Conservation (phyloP, 2,888 invertebrate genomes). For the Sinodicranocentrus sp. region DNA sequence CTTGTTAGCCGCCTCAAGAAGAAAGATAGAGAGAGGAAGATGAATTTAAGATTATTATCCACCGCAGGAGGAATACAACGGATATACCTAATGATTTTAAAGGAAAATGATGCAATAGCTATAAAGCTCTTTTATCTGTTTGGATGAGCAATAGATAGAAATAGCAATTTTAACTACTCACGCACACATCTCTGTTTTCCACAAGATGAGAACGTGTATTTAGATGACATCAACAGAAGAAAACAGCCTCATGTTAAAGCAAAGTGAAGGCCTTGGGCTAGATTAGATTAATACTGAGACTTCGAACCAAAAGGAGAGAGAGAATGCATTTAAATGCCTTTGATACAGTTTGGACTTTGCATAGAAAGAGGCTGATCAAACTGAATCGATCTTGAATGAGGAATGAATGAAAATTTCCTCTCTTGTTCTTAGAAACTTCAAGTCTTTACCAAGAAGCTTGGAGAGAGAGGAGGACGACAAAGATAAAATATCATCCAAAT, state of each 20-base stretch:
- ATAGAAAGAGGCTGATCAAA: conserved; percentile 33
- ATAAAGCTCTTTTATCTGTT: not conserved
- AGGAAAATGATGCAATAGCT: not conserved
- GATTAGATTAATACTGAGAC: conserved; percentile 44
- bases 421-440: not conserved
- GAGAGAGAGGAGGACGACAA: no score
- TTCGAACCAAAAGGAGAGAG: no score
- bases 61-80: not conserved
- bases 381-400: conserved; percentile 13
- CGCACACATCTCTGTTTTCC: not conserved
- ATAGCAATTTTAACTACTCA: not conserved
- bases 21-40: no score
- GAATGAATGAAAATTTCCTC: not conserved
- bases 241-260: not conserved
- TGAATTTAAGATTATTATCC: conserved; percentile 13
- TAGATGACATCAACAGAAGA: not conserved
- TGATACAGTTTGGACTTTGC: conserved; percentile 4
- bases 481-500: no score
- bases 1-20: conserved; percentile 7
- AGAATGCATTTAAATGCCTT: conserved; percentile 5
- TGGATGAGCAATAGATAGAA: not conserved
- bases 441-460: no score
- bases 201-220: not conserved
- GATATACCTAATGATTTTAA: not conserved
- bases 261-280: conserved; percentile 35